Evolutionary conservation across 2,113 vertebrate species (phyloP), one percentile per base, ranked within the genome.

Genomic region (Anoura caudifer): DNA sequence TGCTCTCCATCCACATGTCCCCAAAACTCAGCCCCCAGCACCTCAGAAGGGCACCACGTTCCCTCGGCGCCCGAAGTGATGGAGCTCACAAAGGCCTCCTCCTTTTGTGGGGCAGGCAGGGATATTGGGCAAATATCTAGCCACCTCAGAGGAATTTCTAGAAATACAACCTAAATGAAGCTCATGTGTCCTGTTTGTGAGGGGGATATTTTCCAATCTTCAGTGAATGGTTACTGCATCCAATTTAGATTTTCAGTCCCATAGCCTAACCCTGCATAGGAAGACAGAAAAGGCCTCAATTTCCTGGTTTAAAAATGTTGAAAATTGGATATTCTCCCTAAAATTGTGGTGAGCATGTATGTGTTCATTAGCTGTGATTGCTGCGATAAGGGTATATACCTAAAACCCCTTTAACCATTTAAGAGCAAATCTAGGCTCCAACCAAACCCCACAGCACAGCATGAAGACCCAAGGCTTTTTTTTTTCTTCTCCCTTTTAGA

Each of bases 361-460:
- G 77, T 85, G 85, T 89, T 97, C 91, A 93, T 94, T 97, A 95
- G 93, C 81, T 94, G 38, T 83, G 79, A 89, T 94, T 75, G 88
- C 82, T 86, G 24, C 41, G 47, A 79, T 93, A 87, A 95, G 94
- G 59, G 86, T 59, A 50, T 52, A 83, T 15, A 93, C 61, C 87
- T 79, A 67, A 96, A 95, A 86, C 24, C 94, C 61, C 80, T 94
- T 96, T 95, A 90, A 84, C 91, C 82, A 91, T 87, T 91, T 88
- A 52, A 89, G 54, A 91, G 86, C 96, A 94, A 94, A 96, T 33
- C 88, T 72, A 65, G 38, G 15, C 54, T 88, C 73, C 75, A 75
- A 79, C n/a, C 73, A 95, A 94, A 79, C 24, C 59, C 33, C 36
- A 79, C 2, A 90, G 75, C 67, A 75, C 41, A 94, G 36, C 82